These are phyloP conservation scores for Sinella curviseta DNA, from an alignment of 1,140 invertebrate genomes.

Conservation along the genomic window DNA sequence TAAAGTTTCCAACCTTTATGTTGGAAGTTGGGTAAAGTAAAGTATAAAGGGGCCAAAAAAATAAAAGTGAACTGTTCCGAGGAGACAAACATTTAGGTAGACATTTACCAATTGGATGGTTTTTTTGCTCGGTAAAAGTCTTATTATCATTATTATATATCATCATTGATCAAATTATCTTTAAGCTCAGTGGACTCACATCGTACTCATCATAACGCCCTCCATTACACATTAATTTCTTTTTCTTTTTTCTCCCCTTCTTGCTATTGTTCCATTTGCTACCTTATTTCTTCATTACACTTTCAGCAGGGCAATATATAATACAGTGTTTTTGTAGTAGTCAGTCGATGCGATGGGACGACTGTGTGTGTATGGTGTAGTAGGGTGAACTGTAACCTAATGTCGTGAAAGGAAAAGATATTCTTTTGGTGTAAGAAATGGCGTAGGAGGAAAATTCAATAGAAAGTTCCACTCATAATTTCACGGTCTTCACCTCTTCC, in stretches of 20 bases:
- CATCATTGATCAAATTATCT: conserved; percentile 10
- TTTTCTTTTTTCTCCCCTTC: background rate
- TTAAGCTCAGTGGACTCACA: background rate
- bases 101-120: no score
- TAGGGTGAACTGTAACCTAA: background rate
- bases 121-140: no score
- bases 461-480: conserved; percentile 13
- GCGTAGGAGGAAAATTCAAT: conserved; percentile 13
- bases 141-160: background rate
- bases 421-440: no score
- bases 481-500: background rate
- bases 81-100: no score
- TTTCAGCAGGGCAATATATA: no score
- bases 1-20: no score
- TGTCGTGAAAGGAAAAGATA: no score
- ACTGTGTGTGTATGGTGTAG: background rate
- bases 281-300: background rate
- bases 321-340: no score
- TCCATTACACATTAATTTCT: background rate
- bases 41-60: no score
- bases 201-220: background rate
- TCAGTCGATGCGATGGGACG: no score
- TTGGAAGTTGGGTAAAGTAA: no score
- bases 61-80: no score
- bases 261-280: background rate